Evolutionary conservation across 2,113 vertebrate species (phyloP).

Genomic region (Ranitomeya variabilis): DNA sequence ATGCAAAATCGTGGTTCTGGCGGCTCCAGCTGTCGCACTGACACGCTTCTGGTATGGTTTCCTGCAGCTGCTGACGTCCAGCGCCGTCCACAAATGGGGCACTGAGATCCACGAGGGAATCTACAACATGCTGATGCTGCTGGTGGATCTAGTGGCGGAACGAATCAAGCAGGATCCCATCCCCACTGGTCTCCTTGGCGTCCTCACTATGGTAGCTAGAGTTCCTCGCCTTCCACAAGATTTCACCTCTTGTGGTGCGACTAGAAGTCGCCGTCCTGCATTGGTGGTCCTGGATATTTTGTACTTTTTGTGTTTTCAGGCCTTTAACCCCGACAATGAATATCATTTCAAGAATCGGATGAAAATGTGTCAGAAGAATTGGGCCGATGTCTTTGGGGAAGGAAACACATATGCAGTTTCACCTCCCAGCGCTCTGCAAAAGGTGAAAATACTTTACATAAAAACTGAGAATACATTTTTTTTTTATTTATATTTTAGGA

Average conservation of each 20-base stretch:
- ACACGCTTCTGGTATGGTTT: constrained; percentile 9
- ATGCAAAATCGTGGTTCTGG: no score
- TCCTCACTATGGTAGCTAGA: constrained; percentile 88
- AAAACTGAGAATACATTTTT: no score
- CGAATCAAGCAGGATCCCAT: constrained; percentile 95
- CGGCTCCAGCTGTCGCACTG: background rate
- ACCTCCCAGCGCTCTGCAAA: constrained; percentile 88
- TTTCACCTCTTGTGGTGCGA: constrained; percentile 11
- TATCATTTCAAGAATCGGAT: constrained; percentile 99
- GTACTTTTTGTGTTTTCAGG: constrained; percentile 73
- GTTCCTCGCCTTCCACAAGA: background rate
- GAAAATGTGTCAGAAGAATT: constrained; percentile 95
- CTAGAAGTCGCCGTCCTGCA: background rate
- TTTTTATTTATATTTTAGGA: no score
- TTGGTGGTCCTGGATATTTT: background rate
- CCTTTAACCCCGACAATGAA: constrained; percentile 97
- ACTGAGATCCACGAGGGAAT: constrained; percentile 99
- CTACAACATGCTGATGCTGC: constrained; percentile 98
- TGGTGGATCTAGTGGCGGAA: constrained; percentile 95
- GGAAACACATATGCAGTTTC: constrained; percentile 94
- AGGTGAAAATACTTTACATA: constrained; percentile 68
- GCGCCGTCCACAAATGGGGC: constrained; percentile 98
- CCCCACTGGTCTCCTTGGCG: constrained; percentile 86
- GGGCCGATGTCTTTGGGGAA: constrained; percentile 95
- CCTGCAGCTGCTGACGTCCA: constrained; percentile 90